Evolutionary conservation across 2,797 vertebrate genomes (phyloP), one percentile per base, ranked within the genome.

Genomic region (Typhlichthys subterraneus): DNA sequence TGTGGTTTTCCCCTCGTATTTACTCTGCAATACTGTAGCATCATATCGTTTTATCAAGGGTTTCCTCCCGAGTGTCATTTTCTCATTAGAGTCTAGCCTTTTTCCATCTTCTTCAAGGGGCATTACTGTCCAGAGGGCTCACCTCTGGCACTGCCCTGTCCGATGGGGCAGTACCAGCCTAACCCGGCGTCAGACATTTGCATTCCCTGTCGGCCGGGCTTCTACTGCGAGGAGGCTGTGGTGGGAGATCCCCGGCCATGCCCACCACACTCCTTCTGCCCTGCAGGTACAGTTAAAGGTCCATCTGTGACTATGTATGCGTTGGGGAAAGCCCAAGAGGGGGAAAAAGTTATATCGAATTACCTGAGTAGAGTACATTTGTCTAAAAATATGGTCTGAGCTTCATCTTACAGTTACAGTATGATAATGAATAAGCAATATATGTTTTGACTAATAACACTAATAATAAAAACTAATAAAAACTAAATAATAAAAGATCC

Each of bases 181-280:
- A 94, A 93, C 72, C 60, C 55, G 0, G 95, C 94, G 56, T 95
- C 94, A 8, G 88, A 92, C 0, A 76, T 69, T 77, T 98, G 95
- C 66, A 70, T 97, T 52, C 92, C 89, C 0, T 98, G 96, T 73
- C 93, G 89, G 17, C 89, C 94, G 47, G 96, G 96, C 12, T 97
- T 93, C 82, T 96, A 94, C 88, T 98, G 97, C 74, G 94, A 95
- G 50, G 91, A 95, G 64, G 85, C 87, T 12, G 84, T 95, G 47
- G 77, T 91, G 17, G 93, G 92, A 73, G 87, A 90, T 1, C 92
- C 93, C 5, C 83, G 14, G 60, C 87, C n/a, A 42, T 98, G 96
- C 71, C 96, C 96, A 0, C 85, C 94, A 0, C 92, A 97, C 42
- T 88, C 92, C 8, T 98, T 95, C 87, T 98, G 96, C 56, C 94